Evolutionary conservation across 2,113 vertebrate species (phyloP).

Genomic region (Muscicapa adusta): DNA sequence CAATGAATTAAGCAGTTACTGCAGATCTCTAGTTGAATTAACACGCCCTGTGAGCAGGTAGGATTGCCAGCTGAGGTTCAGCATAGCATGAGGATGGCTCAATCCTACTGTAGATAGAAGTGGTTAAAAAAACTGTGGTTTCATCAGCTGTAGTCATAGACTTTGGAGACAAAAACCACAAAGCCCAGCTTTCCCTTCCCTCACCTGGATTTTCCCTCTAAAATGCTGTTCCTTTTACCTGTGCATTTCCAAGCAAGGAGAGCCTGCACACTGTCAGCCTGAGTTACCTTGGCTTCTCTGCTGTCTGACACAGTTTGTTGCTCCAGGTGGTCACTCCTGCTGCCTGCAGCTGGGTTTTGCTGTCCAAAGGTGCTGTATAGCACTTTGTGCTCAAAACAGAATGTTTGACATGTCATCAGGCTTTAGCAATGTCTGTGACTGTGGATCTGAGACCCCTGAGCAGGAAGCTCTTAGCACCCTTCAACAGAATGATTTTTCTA

Average conservation of each 20-base stretch:
- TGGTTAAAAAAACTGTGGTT: neutral
- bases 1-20: neutral
- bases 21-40: neutral
- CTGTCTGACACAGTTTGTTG: neutral
- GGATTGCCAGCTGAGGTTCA: neutral
- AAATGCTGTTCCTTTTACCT: neutral
- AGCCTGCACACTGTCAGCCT: neutral
- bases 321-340: neutral
- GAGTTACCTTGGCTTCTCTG: neutral
- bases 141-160: neutral
- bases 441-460: neutral
- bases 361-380: neutral
- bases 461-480: neutral
- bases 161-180: neutral
- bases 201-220: neutral
- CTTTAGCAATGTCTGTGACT: neutral
- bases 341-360: neutral
- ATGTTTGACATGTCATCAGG: neutral
- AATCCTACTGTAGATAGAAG: neutral
- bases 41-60: neutral
- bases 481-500: neutral
- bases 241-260: neutral
- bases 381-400: neutral
- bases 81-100: neutral
- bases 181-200: neutral